These are phyloP conservation scores for Zosterops japonicus DNA, from an alignment of 2,113 vertebrate species.

Conservation along the genomic window DNA sequence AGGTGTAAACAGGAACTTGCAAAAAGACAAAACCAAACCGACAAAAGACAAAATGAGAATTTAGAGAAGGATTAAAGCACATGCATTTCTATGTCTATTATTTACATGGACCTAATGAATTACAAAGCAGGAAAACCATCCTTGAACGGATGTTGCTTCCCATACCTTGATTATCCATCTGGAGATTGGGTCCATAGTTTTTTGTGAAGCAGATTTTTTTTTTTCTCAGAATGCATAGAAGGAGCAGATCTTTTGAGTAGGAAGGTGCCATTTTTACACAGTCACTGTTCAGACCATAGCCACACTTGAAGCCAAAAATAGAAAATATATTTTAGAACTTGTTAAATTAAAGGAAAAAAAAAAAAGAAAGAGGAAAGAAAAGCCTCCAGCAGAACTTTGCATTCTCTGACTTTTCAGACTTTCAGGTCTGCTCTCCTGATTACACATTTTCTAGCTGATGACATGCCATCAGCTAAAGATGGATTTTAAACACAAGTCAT, in stretches of 20 bases:
- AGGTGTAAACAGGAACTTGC: neutral
- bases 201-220: neutral
- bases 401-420: conserved; percentile 65
- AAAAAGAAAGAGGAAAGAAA: conserved; percentile 2
- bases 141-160: neutral
- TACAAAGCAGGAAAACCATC: neutral
- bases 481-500: conserved; percentile 71
- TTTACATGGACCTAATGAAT: neutral
- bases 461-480: conserved; percentile 71
- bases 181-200: neutral
- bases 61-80: neutral
- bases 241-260: conserved; percentile 65
- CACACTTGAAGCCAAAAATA: conserved; percentile 65
- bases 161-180: neutral
- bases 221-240: neutral
- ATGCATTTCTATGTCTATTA: neutral
- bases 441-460: conserved; percentile 71
- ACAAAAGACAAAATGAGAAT: neutral
- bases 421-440: conserved; percentile 70
- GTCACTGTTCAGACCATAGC: conserved; percentile 61
- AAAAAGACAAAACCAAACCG: neutral
- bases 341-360: conserved; percentile 41
- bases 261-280: conserved; percentile 65
- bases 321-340: conserved; percentile 70
- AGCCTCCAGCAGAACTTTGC: conserved; percentile 58